phyloP scores from a whole-genome alignment of 1,140 invertebrate genomes.

The Micrasema minimum region DNA sequence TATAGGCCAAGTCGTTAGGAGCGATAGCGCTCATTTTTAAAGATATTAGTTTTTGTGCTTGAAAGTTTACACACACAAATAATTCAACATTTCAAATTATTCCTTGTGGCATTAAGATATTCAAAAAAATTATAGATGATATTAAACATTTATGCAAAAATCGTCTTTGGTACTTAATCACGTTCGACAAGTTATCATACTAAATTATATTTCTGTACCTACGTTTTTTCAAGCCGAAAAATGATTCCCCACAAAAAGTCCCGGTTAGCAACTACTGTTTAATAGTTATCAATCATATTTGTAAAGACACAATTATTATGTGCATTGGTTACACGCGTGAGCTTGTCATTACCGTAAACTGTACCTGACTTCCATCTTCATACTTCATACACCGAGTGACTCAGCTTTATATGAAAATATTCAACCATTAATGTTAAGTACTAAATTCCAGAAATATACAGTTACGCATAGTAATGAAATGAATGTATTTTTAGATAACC shows the following conservation, averaged over 20 bases:
- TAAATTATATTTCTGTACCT: background rate
- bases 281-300: conserved; percentile 46
- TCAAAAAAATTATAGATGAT: background rate
- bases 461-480: background rate
- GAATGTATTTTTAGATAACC: background rate
- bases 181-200: background rate
- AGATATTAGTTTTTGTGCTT: too few species aligned
- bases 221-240: background rate
- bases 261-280: conserved; percentile 11
- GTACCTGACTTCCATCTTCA: background rate
- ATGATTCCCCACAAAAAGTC: background rate
- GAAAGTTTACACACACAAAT: too few species aligned
- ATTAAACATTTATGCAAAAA: background rate
- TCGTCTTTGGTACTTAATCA: background rate
- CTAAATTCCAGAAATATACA: background rate
- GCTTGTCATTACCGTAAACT: conserved; percentile 22
- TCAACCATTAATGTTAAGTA: background rate
- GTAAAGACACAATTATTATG: conserved; percentile 45
- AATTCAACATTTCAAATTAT: conserved; percentile 15
- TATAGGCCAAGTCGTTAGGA: too few species aligned
- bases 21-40: too few species aligned
- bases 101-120: background rate
- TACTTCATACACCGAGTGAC: background rate
- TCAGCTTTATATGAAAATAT: conserved; percentile 8
- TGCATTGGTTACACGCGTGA: conserved; percentile 5